Percentiles rank a stretch among this genome's conserved stretches.
phyloP scores from a whole-genome alignment of 2,888 invertebrate species.

The Omphaloscelis lunosa region DNA sequence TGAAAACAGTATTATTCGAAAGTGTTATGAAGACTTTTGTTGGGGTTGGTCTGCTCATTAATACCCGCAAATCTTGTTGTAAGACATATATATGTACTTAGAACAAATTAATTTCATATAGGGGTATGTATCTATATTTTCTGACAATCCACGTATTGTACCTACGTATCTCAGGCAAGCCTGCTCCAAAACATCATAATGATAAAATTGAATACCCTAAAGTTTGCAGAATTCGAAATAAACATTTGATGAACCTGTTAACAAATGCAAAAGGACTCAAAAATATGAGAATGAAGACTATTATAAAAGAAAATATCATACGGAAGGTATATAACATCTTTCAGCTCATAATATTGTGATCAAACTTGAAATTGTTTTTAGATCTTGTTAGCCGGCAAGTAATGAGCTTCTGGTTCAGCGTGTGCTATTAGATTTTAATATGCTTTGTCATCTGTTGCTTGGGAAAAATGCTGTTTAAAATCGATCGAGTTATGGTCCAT shows the following conservation, averaged over 20 bases:
- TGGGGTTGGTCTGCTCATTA: not conserved
- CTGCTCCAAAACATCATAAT: not conserved
- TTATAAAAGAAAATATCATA: not conserved
- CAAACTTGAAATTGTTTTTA: constrained; percentile 26
- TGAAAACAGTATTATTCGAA: not conserved
- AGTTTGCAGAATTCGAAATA: not conserved
- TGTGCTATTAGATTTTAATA: constrained; percentile 29
- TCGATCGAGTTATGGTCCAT: not conserved
- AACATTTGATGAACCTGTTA: not conserved
- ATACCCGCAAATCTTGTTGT: not conserved
- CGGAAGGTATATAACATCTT: not conserved
- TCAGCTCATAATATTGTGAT: not conserved
- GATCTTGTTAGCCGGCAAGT: constrained; percentile 33
- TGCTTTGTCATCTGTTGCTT: constrained; percentile 4
- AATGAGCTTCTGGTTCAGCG: constrained; percentile 20
- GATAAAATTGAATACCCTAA: not conserved
- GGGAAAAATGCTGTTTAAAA: not conserved
- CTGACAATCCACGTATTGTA: no score
- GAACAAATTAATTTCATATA: not conserved
- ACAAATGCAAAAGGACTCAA: not conserved
- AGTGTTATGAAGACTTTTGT: not conserved
- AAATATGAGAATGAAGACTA: not conserved
- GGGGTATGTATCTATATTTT: not conserved
- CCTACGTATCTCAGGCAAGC: not conserved
- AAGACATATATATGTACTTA: not conserved